Evolutionary conservation across 2,113 vertebrate genomes (phyloP).

Genomic region (Lontra canadensis): DNA sequence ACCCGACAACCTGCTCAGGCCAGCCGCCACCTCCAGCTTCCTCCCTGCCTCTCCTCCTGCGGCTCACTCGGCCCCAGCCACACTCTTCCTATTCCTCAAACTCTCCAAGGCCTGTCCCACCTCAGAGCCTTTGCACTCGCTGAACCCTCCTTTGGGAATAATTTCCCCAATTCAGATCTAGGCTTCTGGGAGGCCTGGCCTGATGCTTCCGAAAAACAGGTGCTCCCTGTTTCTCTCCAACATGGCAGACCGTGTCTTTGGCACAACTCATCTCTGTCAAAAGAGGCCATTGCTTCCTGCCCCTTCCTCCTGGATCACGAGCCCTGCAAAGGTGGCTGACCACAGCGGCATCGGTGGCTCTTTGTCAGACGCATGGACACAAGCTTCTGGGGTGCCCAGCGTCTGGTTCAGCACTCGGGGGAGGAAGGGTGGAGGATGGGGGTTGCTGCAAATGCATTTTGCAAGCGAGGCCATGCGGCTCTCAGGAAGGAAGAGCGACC

Average conservation of each 20-base stretch:
- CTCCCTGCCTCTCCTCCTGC: neutral
- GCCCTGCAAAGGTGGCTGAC: neutral
- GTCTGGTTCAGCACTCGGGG: neutral
- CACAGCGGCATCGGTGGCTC: neutral
- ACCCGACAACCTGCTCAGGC: accelerated
- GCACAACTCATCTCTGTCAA: neutral
- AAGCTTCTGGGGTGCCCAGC: neutral
- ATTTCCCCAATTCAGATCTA: neutral
- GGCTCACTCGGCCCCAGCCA: neutral
- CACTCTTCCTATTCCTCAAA: neutral
- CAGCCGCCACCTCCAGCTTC: accelerated
- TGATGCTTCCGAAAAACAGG: neutral
- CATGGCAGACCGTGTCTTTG: neutral
- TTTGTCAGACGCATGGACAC: neutral
- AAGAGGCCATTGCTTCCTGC: neutral
- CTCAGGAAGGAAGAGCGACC: neutral
- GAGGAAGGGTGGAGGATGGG: neutral
- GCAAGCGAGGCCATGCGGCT: neutral
- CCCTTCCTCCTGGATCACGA: neutral
- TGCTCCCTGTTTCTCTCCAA: neutral
- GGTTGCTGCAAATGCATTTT: neutral
- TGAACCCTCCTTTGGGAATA: neutral
- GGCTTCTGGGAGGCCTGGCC: neutral
- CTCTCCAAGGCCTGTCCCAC: neutral
- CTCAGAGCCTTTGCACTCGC: neutral